These are phyloP conservation scores for Gila orcuttii DNA, from an alignment of 2,113 vertebrate species.

Conservation along the genomic window DNA sequence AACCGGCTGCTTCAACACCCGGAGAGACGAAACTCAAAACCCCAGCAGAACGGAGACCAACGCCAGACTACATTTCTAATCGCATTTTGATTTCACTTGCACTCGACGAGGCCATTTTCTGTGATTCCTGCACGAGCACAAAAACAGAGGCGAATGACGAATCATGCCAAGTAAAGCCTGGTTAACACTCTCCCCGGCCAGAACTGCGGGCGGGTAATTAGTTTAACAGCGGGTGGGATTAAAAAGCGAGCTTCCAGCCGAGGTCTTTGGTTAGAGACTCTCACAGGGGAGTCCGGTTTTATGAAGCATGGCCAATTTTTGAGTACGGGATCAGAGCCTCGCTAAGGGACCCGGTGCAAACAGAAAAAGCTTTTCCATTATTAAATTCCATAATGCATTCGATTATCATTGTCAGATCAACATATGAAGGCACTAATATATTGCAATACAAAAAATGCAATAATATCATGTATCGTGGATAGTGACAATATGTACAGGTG, in stretches of 20 bases:
- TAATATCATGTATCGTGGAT: too few species aligned
- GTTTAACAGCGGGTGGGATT: conserved; percentile 70
- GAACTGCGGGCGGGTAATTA: conserved; percentile 71
- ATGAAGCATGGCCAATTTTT: conserved; percentile 48
- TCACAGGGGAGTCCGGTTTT: conserved; percentile 59
- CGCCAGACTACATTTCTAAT: conserved; percentile 44
- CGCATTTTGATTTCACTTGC: conserved; percentile 46
- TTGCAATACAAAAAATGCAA: too few species aligned
- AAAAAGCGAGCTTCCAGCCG: conserved; percentile 63
- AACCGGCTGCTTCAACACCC: conserved; percentile 21
- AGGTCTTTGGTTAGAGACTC: conserved; percentile 65
- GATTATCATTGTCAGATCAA: background rate
- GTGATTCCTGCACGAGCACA: background rate
- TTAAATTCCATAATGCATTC: background rate
- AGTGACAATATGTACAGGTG: too few species aligned
- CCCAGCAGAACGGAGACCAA: conserved; percentile 8
- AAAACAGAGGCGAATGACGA: conserved; percentile 48
- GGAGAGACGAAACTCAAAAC: background rate
- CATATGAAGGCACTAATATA: background rate
- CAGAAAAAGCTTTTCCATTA: background rate
- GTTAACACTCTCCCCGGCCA: conserved; percentile 65
- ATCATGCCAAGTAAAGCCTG: conserved; percentile 63
- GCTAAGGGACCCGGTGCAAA: background rate
- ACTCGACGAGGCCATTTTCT: conserved; percentile 1
- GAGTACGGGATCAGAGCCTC: background rate